Conservation (phyloP, 2,113 vertebrate genomes). For the Nibea coibor region DNA sequence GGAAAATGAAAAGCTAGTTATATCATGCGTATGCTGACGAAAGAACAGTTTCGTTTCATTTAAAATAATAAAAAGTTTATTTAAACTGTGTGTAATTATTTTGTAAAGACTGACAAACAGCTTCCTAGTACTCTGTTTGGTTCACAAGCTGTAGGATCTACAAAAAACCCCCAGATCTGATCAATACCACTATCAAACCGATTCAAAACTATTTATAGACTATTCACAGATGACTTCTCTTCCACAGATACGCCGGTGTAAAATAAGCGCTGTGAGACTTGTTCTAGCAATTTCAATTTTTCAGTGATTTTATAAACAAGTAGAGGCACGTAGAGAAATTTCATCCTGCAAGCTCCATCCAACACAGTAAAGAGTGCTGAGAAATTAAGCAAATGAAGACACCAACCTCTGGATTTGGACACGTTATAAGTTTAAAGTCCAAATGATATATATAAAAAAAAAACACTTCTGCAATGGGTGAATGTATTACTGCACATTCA, state of each 20-base stretch:
- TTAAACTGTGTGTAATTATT: not conserved
- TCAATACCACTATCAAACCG: not conserved
- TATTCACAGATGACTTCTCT: not conserved
- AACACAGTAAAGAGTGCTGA: constrained; percentile 2
- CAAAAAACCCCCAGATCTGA: not conserved
- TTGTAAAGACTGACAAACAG: not conserved
- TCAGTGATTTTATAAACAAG: not conserved
- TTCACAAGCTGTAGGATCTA: not conserved
- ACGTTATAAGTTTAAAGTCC: not conserved
- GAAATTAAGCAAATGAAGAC: not conserved
- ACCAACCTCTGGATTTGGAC: not conserved
- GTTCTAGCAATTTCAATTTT: not conserved
- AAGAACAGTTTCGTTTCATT: not conserved
- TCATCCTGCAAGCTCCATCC: not conserved
- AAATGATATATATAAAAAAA: not conserved
- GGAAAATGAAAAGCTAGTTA: not conserved
- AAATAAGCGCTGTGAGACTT: not conserved
- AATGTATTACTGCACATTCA: not conserved
- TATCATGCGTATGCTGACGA: not conserved
- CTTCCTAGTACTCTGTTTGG: not conserved
- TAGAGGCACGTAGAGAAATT: not conserved
- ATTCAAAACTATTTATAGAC: not conserved
- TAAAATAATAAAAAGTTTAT: not conserved
- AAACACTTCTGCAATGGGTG: too few species aligned
- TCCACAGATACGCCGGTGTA: not conserved